phyloP scores from a whole-genome alignment of 2,797 vertebrate species.

The Margarornis squamiger region DNA sequence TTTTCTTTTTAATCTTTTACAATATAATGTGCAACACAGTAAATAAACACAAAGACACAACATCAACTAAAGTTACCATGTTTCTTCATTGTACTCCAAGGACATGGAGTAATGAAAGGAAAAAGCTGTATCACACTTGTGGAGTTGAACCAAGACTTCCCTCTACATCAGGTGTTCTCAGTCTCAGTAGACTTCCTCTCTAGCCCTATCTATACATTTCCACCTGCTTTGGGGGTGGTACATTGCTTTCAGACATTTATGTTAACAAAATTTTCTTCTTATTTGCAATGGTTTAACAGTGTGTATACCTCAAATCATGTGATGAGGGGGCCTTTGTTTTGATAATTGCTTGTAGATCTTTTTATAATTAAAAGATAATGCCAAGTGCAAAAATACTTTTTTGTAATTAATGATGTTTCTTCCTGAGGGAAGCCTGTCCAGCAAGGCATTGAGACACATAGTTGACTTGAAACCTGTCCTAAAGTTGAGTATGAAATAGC shows the following conservation, averaged over 20 bases:
- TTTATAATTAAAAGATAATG: background rate
- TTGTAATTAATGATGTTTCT: background rate
- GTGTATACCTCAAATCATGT: background rate
- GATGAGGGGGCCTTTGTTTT: background rate
- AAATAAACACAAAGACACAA: conserved; percentile 18
- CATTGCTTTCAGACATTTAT: background rate
- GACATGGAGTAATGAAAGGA: background rate
- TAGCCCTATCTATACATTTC: background rate
- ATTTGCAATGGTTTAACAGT: background rate
- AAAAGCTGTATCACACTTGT: background rate
- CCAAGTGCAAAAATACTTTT: background rate
- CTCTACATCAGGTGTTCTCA: background rate
- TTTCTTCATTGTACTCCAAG: conserved; percentile 2
- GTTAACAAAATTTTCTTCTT: background rate
- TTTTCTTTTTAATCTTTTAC: conserved; percentile 25
- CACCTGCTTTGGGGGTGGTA: background rate
- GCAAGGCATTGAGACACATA: accelerated
- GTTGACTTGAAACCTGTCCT: background rate
- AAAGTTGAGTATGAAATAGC: background rate
- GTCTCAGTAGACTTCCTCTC: background rate
- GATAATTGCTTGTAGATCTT: background rate
- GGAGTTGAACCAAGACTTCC: background rate
- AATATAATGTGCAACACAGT: background rate
- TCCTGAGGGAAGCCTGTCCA: background rate
- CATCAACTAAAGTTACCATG: background rate